Conservation (phyloP, 2,797 vertebrate species). For the Rhyacichthys aspro region DNA sequence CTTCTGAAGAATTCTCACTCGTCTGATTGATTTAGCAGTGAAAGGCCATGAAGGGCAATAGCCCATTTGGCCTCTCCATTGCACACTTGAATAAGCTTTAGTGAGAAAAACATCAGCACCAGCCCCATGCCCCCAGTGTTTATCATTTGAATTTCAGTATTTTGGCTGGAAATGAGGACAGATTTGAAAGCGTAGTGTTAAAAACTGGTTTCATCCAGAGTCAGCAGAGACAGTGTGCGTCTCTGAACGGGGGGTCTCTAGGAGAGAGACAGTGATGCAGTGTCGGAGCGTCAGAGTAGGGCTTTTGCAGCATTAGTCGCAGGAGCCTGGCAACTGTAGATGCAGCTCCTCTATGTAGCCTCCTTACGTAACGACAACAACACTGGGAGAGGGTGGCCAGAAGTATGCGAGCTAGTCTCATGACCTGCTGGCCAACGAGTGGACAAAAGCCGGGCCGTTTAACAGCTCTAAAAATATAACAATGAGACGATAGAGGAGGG, state of each 20-base stretch:
- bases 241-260: constrained; percentile 21
- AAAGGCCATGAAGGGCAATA: constrained; percentile 40
- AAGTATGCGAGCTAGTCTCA: constrained; percentile 31
- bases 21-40: constrained; percentile 49
- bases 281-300: constrained; percentile 24
- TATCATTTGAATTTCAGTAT: constrained; percentile 37
- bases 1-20: constrained; percentile 35
- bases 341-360: constrained; percentile 37
- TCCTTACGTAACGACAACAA: constrained; percentile 55
- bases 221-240: constrained; percentile 19
- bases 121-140: constrained; percentile 13
- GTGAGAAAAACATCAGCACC: constrained; percentile 4
- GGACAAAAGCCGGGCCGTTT: constrained; percentile 34
- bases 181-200: constrained; percentile 26
- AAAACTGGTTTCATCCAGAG: constrained; percentile 16
- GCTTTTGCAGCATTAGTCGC: constrained; percentile 52
- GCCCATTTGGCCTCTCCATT: constrained; percentile 36
- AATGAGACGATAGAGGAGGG: constrained; percentile 27
- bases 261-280: constrained; percentile 16
- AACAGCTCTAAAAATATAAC: constrained; percentile 62
- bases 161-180: constrained; percentile 25
- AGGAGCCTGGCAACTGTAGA: constrained; percentile 50
- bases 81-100: constrained; percentile 22
- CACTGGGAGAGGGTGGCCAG: constrained; percentile 46
- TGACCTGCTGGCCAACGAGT: constrained; percentile 37